Conservation (phyloP, 2,113 vertebrate genomes). For the Sphaerodactylus townsendi region DNA sequence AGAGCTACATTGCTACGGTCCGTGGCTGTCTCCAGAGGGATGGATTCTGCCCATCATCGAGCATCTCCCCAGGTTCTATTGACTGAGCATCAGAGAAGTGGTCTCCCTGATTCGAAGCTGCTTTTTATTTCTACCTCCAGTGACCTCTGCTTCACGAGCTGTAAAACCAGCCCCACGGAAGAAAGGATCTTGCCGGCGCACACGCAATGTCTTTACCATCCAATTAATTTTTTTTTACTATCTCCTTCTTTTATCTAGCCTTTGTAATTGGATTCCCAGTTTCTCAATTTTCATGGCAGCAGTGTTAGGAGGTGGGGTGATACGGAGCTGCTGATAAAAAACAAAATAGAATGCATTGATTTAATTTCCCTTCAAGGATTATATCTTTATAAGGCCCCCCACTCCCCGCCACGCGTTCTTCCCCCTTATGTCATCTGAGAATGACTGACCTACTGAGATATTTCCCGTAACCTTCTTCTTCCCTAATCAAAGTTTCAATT, state of each 20-base stretch:
- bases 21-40: slow-evolving; percentile 27
- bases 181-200: slow-evolving; percentile 17
- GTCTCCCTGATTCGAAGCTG: slow-evolving; percentile 17
- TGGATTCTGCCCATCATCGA: neutral
- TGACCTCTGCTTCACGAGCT: slow-evolving; percentile 36
- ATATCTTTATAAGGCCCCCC: slow-evolving; percentile 24
- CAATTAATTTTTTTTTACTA: slow-evolving; percentile 74
- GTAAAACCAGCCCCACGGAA: slow-evolving; percentile 32
- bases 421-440: slow-evolving; percentile 5
- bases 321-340: slow-evolving; percentile 59
- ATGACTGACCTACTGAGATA: slow-evolving; percentile 11
- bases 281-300: slow-evolving; percentile 74
- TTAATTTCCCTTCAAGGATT: slow-evolving; percentile 65
- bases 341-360: slow-evolving; percentile 62
- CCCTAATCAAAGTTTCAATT: slow-evolving; percentile 37
- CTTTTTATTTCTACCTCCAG: slow-evolving; percentile 32
- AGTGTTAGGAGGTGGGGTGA: slow-evolving; percentile 32
- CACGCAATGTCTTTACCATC: slow-evolving; percentile 52
- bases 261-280: slow-evolving; percentile 78
- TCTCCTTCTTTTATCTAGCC: slow-evolving; percentile 70
- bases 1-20: slow-evolving; percentile 11
- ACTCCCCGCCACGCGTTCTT: neutral
- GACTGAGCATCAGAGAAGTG: neutral
- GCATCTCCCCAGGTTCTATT: neutral
- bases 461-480: slow-evolving; percentile 38